Conservation (phyloP, 2,113 vertebrate genomes). For the Morone chrysops region DNA sequence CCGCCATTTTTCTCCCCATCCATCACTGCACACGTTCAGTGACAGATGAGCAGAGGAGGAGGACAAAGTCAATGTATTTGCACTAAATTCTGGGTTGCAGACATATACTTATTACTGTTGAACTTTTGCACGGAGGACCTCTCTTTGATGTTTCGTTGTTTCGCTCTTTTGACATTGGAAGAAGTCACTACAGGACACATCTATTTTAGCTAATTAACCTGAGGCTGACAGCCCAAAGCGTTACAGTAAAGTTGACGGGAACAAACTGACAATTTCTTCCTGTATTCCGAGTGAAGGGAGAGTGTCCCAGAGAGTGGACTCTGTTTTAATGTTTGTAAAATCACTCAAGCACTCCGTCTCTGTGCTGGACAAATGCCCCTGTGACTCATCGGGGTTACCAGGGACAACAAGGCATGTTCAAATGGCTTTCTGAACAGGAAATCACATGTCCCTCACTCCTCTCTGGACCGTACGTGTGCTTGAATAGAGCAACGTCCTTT, state of each 20-base stretch:
- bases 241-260: neutral
- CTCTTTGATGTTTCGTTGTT: slow-evolving; percentile 11
- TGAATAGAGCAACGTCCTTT: slow-evolving; percentile 48
- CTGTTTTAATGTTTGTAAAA: slow-evolving; percentile 5
- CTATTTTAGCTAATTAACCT: neutral
- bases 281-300: neutral
- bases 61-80: neutral
- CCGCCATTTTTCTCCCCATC: neutral
- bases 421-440: slow-evolving; percentile 34
- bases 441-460: slow-evolving; percentile 27
- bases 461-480: slow-evolving; percentile 17
- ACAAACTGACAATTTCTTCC: neutral
- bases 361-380: slow-evolving; percentile 13
- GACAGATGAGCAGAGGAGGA: slow-evolving; percentile 8
- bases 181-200: neutral
- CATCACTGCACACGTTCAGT: neutral
- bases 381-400: slow-evolving; percentile 33
- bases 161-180: slow-evolving; percentile 15
- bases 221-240: neutral
- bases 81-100: slow-evolving; percentile 1
- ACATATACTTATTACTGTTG: neutral
- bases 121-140: slow-evolving; percentile 3
- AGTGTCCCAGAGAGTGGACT: slow-evolving; percentile 3
- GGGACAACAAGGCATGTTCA: slow-evolving; percentile 36
- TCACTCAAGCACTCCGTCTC: slow-evolving; percentile 14